Evolutionary conservation across 2,888 invertebrate genomes (phyloP).

Genomic region (Parnassius glacialis): DNA sequence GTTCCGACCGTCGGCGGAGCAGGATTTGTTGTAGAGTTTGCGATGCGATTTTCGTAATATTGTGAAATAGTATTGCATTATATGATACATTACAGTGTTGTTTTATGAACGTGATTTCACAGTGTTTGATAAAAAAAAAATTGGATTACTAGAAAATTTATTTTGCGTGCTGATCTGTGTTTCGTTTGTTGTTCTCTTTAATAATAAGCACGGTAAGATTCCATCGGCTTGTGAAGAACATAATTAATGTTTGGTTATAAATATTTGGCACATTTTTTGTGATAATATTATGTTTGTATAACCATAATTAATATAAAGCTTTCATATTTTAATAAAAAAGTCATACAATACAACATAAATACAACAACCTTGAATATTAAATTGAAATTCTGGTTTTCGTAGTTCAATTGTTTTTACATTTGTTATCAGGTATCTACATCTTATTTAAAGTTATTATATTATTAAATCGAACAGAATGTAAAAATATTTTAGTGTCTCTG

Average conservation of each 20-base stretch:
- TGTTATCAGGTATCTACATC: too few relatives aligned
- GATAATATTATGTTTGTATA: neutral
- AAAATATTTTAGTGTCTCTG: too few relatives aligned
- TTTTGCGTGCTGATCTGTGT: neutral
- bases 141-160: too few relatives aligned
- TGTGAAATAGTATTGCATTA: conserved; percentile 1
- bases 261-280: neutral
- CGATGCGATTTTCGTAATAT: conserved; percentile 3
- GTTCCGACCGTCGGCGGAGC: neutral
- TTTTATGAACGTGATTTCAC: neutral
- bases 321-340: too few relatives aligned
- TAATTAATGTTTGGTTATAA: too few relatives aligned
- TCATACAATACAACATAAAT: too few relatives aligned
- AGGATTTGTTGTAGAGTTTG: neutral
- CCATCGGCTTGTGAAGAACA: conserved; percentile 9
- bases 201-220: conserved; percentile 22
- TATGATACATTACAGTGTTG: neutral
- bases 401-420: too few relatives aligned
- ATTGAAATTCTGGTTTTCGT: too few relatives aligned
- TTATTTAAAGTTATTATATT: too few relatives aligned
- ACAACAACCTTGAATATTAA: too few relatives aligned
- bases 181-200: neutral
- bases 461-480: too few relatives aligned
- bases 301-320: too few relatives aligned
- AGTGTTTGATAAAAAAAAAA: neutral